Conservation (phyloP, 64 coral and sea anemone species). For the Montipora efflorescens region DNA sequence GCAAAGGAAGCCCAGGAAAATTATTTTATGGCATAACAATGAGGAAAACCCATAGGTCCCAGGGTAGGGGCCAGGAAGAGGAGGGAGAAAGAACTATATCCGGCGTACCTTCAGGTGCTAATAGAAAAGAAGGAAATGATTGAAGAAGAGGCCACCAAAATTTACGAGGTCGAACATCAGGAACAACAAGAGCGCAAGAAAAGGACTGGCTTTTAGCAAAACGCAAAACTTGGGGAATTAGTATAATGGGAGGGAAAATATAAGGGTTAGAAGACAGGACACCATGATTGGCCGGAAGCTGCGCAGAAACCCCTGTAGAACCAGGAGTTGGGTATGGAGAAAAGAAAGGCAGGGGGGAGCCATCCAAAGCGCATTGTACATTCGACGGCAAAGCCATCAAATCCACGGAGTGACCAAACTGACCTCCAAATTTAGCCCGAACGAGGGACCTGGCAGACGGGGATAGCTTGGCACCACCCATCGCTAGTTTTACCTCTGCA, state of each 20-base stretch:
- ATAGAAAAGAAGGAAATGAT: not conserved
- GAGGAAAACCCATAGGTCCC: slow-evolving; percentile 38
- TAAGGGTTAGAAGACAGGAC: not conserved
- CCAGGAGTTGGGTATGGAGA: not conserved
- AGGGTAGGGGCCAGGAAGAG: not conserved
- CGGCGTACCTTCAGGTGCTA: not conserved
- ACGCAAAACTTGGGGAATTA: not conserved
- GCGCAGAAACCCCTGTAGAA: not conserved
- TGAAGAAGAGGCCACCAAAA: slow-evolving; percentile 52
- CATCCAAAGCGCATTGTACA: slow-evolving; percentile 12
- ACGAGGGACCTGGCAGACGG: slow-evolving; percentile 1
- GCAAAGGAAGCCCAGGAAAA: not conserved
- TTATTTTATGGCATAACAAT: not conserved
- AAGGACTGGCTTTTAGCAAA: not conserved
- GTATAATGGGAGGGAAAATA: not conserved
- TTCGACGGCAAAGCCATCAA: slow-evolving; percentile 61
- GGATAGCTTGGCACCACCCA: slow-evolving; percentile 14
- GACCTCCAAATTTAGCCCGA: slow-evolving; percentile 27
- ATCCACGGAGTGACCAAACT: slow-evolving; percentile 39
- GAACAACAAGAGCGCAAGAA: slow-evolving; percentile 17
- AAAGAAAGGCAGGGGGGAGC: slow-evolving; percentile 26
- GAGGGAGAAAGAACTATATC: not conserved
- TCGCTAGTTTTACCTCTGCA: not conserved
- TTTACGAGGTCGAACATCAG: slow-evolving; percentile 9
- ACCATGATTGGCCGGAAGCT: not conserved